These are phyloP conservation scores for Eupleurogrammus muticus DNA, from an alignment of 2,797 vertebrate species.

Conservation along the genomic window DNA sequence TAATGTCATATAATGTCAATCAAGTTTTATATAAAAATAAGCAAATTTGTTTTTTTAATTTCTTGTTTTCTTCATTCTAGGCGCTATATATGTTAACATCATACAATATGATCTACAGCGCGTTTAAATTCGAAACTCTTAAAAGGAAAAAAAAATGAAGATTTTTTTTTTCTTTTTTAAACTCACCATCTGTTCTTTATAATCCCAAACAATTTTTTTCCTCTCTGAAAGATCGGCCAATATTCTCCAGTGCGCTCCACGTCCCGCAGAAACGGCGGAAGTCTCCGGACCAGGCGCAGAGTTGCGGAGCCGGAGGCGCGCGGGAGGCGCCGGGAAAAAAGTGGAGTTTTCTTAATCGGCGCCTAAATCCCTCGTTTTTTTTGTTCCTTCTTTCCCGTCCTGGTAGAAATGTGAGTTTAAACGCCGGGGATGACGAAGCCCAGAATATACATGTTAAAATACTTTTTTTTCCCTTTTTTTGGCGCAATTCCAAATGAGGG, in stretches of 20 bases:
- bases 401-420: constrained; percentile 23
- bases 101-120: background rate
- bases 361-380: constrained; percentile 57
- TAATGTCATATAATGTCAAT: background rate
- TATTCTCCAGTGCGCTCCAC: constrained; percentile 17
- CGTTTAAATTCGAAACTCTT: constrained; percentile 3
- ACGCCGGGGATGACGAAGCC: constrained; percentile 39
- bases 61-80: background rate
- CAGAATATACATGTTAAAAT: constrained; percentile 8
- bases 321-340: constrained; percentile 63
- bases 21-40: background rate
- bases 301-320: constrained; percentile 49
- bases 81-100: background rate
- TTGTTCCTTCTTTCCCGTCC: constrained; percentile 33
- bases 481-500: constrained; percentile 45
- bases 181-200: constrained; percentile 58
- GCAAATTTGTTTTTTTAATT: background rate
- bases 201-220: constrained; percentile 18
- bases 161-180: background rate
- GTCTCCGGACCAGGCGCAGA: constrained; percentile 41
- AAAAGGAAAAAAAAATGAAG: constrained; percentile 1
- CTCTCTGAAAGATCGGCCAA: background rate
- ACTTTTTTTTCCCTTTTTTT: constrained; percentile 59
- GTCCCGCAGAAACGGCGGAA: constrained; percentile 47
- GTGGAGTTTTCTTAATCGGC: constrained; percentile 64